phyloP scores from a whole-genome alignment of 2,797 vertebrate genomes.

The Acanthurus lineatus region DNA sequence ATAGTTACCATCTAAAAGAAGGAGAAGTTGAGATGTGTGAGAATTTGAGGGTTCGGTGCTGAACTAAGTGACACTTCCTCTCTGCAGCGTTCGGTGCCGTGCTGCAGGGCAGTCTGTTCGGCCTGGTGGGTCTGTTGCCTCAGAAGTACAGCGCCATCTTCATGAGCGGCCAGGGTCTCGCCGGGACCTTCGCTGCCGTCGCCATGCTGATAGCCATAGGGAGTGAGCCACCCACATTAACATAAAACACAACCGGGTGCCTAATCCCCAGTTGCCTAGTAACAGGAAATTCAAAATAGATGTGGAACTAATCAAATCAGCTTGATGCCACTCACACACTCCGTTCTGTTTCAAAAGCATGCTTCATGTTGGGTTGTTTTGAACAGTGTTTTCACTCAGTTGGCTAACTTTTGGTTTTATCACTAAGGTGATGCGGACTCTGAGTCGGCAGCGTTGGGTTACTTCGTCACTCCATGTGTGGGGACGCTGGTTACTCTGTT shows the following conservation, averaged over 20 bases:
- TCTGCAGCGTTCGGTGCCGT: slow-evolving; percentile 89
- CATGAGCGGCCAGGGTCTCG: slow-evolving; percentile 94
- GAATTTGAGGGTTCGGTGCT: neutral
- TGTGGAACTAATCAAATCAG: slow-evolving; percentile 27
- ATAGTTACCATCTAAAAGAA: too few relatives aligned
- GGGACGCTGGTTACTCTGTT: slow-evolving; percentile 88
- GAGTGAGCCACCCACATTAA: slow-evolving; percentile 84
- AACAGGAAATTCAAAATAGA: slow-evolving; percentile 39
- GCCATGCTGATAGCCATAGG: slow-evolving; percentile 90
- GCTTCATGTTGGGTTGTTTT: neutral
- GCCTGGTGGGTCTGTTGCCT: slow-evolving; percentile 89
- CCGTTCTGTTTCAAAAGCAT: neutral
- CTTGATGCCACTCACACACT: neutral
- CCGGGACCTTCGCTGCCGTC: slow-evolving; percentile 91
- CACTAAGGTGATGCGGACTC: slow-evolving; percentile 82
- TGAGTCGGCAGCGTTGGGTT: slow-evolving; percentile 86
- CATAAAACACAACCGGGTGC: neutral
- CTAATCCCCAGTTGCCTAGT: slow-evolving; percentile 51
- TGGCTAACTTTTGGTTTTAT: slow-evolving; percentile 16
- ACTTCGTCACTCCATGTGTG: slow-evolving; percentile 92
- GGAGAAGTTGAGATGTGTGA: too few relatives aligned
- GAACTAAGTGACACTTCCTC: neutral
- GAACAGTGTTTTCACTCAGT: neutral
- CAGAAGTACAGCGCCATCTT: slow-evolving; percentile 90
- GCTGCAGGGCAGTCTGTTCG: slow-evolving; percentile 92